Percentiles rank a stretch among this genome's conserved stretches.
These are phyloP conservation scores for Parapristionchus giblindavisi DNA, from an alignment of 2,888 invertebrate species.

Conservation along the genomic window DNA sequence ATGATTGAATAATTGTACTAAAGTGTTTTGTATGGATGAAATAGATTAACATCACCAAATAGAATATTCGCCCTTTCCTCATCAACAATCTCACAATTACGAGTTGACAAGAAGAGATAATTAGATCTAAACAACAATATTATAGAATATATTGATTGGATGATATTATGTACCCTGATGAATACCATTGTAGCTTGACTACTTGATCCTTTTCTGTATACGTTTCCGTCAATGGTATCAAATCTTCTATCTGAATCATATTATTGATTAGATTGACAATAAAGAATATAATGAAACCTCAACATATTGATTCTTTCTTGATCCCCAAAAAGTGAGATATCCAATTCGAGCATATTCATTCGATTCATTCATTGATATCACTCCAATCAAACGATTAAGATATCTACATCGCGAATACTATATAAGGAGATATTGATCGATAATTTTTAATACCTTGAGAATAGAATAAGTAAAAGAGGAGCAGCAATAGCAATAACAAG, in stretches of 20 bases:
- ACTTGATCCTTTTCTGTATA: constrained; percentile 40
- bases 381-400: constrained; percentile 60
- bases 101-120: constrained; percentile 46
- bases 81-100: constrained; percentile 50
- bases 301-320: constrained; percentile 45
- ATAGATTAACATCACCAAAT: constrained; percentile 48
- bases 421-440: neutral
- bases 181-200: constrained; percentile 40
- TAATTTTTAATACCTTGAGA: constrained; percentile 46
- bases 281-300: constrained; percentile 8
- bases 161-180: constrained; percentile 4
- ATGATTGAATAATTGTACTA: neutral
- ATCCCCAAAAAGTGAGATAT: constrained; percentile 54
- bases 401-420: constrained; percentile 43
- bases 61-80: constrained; percentile 45
- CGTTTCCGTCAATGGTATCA: constrained; percentile 44
- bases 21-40: constrained; percentile 32
- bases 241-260: constrained; percentile 39
- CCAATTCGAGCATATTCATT: constrained; percentile 55
- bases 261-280: neutral
- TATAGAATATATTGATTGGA: neutral
- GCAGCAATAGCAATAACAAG: constrained; percentile 49
- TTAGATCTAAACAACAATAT: constrained; percentile 37
- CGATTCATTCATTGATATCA: constrained; percentile 54
- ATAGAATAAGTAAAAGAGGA: constrained; percentile 48